Evolutionary conservation across 2,888 invertebrate genomes (phyloP).

Genomic region (Eucriotettix oculatus): DNA sequence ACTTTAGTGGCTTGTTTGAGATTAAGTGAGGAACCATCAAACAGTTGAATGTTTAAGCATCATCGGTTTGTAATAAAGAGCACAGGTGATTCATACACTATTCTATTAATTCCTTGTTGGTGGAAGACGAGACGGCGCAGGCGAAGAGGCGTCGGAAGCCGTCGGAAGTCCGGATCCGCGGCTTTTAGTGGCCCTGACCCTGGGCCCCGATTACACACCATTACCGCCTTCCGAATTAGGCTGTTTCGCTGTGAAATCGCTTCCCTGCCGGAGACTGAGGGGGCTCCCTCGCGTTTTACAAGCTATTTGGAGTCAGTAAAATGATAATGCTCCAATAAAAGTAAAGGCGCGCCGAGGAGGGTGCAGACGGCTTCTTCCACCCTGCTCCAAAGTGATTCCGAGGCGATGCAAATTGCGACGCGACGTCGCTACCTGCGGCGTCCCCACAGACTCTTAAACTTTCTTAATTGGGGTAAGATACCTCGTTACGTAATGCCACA

Average conservation of each 20-base stretch:
- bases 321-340: slow-evolving; percentile 26
- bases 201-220: slow-evolving; percentile 12
- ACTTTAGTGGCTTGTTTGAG: too few relatives aligned
- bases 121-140: too few relatives aligned
- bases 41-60: too few relatives aligned
- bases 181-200: slow-evolving; percentile 6
- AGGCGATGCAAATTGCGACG: background rate
- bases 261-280: slow-evolving; percentile 1
- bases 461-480: too few relatives aligned
- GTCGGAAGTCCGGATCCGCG: slow-evolving; percentile 7
- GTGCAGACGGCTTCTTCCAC: background rate
- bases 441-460: too few relatives aligned
- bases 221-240: slow-evolving; percentile 15
- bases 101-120: too few relatives aligned
- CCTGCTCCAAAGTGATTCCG: background rate
- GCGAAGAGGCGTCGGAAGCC: background rate
- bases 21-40: too few relatives aligned
- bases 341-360: slow-evolving; percentile 4
- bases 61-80: too few relatives aligned
- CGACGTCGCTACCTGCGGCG: background rate
- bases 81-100: too few relatives aligned
- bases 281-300: slow-evolving; percentile 30
- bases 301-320: slow-evolving; percentile 38
- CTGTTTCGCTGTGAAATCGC: slow-evolving; percentile 10
- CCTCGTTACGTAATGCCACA: too few relatives aligned